Conservation (phyloP, 2,888 invertebrate species). For the Ophioninae sp. region DNA sequence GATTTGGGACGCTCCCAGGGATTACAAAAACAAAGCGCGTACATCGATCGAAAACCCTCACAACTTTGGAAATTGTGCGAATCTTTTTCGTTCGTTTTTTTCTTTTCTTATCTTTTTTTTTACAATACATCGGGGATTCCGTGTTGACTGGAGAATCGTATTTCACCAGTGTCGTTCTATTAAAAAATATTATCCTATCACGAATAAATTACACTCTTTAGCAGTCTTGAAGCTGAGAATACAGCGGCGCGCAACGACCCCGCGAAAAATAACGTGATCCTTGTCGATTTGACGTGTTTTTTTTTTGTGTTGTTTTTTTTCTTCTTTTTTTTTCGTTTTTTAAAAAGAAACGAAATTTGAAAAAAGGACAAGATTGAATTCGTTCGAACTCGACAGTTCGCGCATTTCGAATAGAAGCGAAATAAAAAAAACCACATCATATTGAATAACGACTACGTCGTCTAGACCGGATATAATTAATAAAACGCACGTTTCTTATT, state of each 20-base stretch:
- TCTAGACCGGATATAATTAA: slow-evolving; percentile 15
- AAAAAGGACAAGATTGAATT: slow-evolving; percentile 10
- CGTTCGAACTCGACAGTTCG: slow-evolving; percentile 23
- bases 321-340: too few relatives aligned
- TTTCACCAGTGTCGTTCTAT: slow-evolving; percentile 24
- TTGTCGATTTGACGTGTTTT: slow-evolving; percentile 3
- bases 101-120: not conserved
- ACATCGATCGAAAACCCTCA: slow-evolving; percentile 16
- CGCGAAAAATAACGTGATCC: slow-evolving; percentile 13
- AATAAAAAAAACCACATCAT: slow-evolving; percentile 24
- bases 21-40: slow-evolving; percentile 19
- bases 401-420: not conserved
- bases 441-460: slow-evolving; percentile 14
- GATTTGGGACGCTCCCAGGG: slow-evolving; percentile 5
- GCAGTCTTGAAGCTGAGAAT: slow-evolving; percentile 50
- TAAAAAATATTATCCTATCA: slow-evolving; percentile 46
- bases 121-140: slow-evolving; percentile 9
- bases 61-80: not conserved
- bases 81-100: not conserved
- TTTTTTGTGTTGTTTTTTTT: too few relatives aligned
- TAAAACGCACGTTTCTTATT: slow-evolving; percentile 6
- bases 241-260: slow-evolving; percentile 23
- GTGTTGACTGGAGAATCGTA: slow-evolving; percentile 13
- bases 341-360: not conserved
- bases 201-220: slow-evolving; percentile 48